Base-by-base conservation (phyloP, 1,140 invertebrate genomes). In the Nebria ingens region DNA sequence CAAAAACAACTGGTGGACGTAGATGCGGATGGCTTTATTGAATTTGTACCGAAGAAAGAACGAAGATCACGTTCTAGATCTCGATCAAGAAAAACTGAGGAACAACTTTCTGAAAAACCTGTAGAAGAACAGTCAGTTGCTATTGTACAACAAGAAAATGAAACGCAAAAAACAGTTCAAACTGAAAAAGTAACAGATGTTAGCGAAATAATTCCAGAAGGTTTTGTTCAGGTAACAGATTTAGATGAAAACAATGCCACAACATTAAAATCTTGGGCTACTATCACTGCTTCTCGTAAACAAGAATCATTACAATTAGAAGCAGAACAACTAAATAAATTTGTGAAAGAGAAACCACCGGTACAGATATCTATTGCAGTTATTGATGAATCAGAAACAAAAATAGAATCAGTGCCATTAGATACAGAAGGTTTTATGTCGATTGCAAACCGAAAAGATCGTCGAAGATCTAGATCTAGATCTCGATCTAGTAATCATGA, bases 1-100 rank as follows among this genome's bases (percentile, higher is more conserved):
- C 67, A 71, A 54, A 68, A 69, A 54, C 9, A 29, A 40, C 19
- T 42, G 19, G 67, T 72, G 42, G 60, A 67, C 51, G 62, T 73
- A 2, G 74, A 78, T 62, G 64, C 71, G 49, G 73, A 79, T 62
- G 77, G 74, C 19, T 78, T 77, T 56, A 68, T 72, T 40, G 71
- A 75, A 60, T 71, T 69, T 57, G 60, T 77, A 2, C 73, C 71
- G 38, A 68, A 66, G 55, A 69, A 64, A 54, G 72, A 76, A 58
- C 60, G 73, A 52, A 64, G 69, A 49, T 61, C 61, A 42, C 57
- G 57, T 19, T 65, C 64, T 11, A 55, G 58, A 23, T 58, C 34
- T 12, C 53, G 45, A 54, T 49, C 15, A 13, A 23, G 34, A 59
- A 58, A 52, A 49, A 2, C 13, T 11, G 19, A 53, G 29, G 13